Evolutionary conservation across 1,140 invertebrate species (phyloP).

Genomic region (Thaumetopoea pityocampa): DNA sequence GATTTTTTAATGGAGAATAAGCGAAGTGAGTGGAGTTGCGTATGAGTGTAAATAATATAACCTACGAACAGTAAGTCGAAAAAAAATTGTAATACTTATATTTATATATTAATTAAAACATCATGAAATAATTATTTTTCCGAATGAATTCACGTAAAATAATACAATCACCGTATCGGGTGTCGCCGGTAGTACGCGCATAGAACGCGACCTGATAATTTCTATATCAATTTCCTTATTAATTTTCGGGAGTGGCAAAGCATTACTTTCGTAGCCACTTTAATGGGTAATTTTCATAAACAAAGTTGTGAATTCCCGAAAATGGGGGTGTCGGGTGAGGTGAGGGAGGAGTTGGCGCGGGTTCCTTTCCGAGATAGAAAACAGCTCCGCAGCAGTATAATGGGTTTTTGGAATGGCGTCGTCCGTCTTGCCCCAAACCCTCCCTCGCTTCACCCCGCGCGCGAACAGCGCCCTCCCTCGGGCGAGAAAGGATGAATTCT

Average conservation of each 20-base stretch:
- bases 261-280: slow-evolving; percentile 74
- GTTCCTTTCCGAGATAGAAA: slow-evolving; percentile 74
- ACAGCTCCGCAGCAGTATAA: slow-evolving; percentile 75
- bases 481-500: slow-evolving; percentile 74
- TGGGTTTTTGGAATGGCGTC: slow-evolving; percentile 76
- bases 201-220: slow-evolving; percentile 34
- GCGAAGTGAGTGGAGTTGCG: no score
- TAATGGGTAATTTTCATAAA: slow-evolving; percentile 76
- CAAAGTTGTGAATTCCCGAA: slow-evolving; percentile 63
- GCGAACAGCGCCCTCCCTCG: slow-evolving; percentile 29
- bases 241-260: slow-evolving; percentile 69
- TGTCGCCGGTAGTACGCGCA: slow-evolving; percentile 8
- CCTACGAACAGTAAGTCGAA: no score
- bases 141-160: slow-evolving; percentile 8
- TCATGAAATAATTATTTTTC: background rate
- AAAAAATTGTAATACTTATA: no score
- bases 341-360: slow-evolving; percentile 36
- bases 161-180: slow-evolving; percentile 10
- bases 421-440: slow-evolving; percentile 72
- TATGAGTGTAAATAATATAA: no score
- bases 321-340: slow-evolving; percentile 18
- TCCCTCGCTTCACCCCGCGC: slow-evolving; percentile 26
- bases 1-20: no score
- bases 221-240: slow-evolving; percentile 74
- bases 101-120: no score